Conservation (phyloP, 2,797 vertebrate species). For the Dallia pectoralis region DNA sequence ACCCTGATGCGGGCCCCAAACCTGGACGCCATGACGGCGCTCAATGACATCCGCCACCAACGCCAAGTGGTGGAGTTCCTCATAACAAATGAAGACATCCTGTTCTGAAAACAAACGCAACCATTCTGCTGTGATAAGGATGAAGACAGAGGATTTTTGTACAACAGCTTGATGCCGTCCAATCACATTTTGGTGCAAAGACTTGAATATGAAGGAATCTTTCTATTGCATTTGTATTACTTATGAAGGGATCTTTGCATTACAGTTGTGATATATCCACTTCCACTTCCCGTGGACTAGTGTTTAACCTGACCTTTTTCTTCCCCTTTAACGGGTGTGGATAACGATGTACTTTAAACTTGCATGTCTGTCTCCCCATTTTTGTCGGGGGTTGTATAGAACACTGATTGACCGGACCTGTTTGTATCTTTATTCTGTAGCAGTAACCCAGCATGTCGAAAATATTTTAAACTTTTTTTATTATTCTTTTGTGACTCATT, state of each 20-base stretch:
- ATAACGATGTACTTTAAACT: slow-evolving; percentile 80
- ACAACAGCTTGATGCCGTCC: slow-evolving; percentile 64
- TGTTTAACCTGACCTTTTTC: slow-evolving; percentile 74
- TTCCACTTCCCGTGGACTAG: slow-evolving; percentile 75
- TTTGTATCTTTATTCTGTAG: slow-evolving; percentile 72
- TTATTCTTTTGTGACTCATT: slow-evolving; percentile 67
- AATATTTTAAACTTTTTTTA: slow-evolving; percentile 75
- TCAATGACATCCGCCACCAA: slow-evolving; percentile 98
- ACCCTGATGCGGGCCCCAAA: slow-evolving; percentile 94
- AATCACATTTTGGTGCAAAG: slow-evolving; percentile 74
- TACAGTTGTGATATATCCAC: slow-evolving; percentile 46
- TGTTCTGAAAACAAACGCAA: slow-evolving; percentile 81
- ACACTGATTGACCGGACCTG: slow-evolving; percentile 71
- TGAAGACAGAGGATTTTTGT: slow-evolving; percentile 62
- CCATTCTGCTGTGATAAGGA: slow-evolving; percentile 24
- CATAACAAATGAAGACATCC: slow-evolving; percentile 95
- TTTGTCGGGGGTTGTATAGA: slow-evolving; percentile 86
- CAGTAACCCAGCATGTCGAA: slow-evolving; percentile 85
- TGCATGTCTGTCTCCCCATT: slow-evolving; percentile 88
- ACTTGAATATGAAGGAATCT: slow-evolving; percentile 69
- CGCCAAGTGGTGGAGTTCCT: slow-evolving; percentile 98
- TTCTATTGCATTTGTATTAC: slow-evolving; percentile 52
- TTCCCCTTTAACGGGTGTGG: slow-evolving; percentile 71
- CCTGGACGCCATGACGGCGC: slow-evolving; percentile 88
- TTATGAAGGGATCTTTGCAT: slow-evolving; percentile 44